phyloP scores from a whole-genome alignment of 2,113 vertebrate genomes.

The Dicentrarchus labrax region DNA sequence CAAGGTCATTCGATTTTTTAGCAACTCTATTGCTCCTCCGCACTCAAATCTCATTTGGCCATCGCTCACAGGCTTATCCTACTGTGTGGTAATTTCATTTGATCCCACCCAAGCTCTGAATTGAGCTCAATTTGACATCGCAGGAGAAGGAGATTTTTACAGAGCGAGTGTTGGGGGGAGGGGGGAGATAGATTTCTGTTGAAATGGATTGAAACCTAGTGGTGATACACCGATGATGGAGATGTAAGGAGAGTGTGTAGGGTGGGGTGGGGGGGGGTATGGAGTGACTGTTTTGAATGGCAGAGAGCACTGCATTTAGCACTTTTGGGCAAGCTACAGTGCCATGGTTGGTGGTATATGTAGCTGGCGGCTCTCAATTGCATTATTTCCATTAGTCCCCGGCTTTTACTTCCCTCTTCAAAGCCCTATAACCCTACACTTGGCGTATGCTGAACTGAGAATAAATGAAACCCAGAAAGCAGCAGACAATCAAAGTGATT shows the following conservation, averaged over 20 bases:
- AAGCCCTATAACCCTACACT: slow-evolving; percentile 11
- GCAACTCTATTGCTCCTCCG: slow-evolving; percentile 53
- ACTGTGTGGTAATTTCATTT: slow-evolving; percentile 66
- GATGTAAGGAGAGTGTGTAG: slow-evolving; percentile 41
- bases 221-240: slow-evolving; percentile 8
- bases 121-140: slow-evolving; percentile 23
- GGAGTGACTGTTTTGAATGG: slow-evolving; percentile 25
- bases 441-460: not conserved
- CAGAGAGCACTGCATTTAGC: slow-evolving; percentile 44
- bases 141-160: slow-evolving; percentile 19
- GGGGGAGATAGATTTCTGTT: slow-evolving; percentile 2
- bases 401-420: slow-evolving; percentile 45
- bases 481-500: slow-evolving; percentile 1
- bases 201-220: slow-evolving; percentile 24
- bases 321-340: slow-evolving; percentile 4
- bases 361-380: slow-evolving; percentile 21
- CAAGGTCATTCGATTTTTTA: slow-evolving; percentile 56
- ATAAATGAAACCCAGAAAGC: not conserved
- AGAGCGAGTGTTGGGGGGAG: not conserved
- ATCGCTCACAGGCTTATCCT: slow-evolving; percentile 44
- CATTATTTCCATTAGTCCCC: slow-evolving; percentile 38
- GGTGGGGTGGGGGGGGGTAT: not conserved
- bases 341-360: slow-evolving; percentile 1
- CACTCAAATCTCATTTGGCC: slow-evolving; percentile 69
- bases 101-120: slow-evolving; percentile 27